Evolutionary conservation across 2,888 invertebrate species (phyloP).

Genomic region (Chironomus riparius): DNA sequence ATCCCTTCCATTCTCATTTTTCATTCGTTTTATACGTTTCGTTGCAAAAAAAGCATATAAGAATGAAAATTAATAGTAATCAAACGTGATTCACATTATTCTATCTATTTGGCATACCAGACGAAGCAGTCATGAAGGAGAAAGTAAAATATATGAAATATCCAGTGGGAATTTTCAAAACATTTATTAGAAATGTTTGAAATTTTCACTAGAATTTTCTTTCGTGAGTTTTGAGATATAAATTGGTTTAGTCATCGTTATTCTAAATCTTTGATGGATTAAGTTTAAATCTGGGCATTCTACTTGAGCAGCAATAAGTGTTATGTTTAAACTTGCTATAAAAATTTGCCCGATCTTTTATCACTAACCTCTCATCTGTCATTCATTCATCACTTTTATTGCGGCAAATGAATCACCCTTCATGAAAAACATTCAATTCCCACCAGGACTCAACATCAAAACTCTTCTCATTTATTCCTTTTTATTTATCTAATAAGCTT

Average conservation of each 20-base stretch:
- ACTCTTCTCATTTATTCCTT: not conserved
- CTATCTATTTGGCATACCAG: not conserved
- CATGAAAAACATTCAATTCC: not conserved
- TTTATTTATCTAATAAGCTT: not conserved
- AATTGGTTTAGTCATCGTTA: too few species aligned
- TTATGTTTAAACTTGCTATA: too few species aligned
- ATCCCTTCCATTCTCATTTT: not conserved
- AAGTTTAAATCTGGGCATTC: too few species aligned
- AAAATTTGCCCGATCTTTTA: too few species aligned
- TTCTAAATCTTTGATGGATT: too few species aligned
- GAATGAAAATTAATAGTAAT: slow-evolving; percentile 18
- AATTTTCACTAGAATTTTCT: too few species aligned
- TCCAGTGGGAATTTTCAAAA: not conserved
- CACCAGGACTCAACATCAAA: too few species aligned
- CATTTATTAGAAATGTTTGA: not conserved
- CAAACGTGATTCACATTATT: slow-evolving; percentile 15
- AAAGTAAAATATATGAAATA: not conserved
- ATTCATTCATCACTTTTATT: too few species aligned
- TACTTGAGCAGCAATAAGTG: too few species aligned
- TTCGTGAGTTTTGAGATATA: too few species aligned
- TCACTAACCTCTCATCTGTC: too few species aligned
- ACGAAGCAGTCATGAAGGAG: not conserved
- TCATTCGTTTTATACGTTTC: not conserved
- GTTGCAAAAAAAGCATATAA: not conserved
- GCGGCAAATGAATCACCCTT: too few species aligned